A percentile compares a stretch with the other conserved stretches of the same genome.
These are phyloP conservation scores for Cirrhinus mrigala DNA, from an alignment of 2,797 vertebrate genomes.

Conservation along the genomic window DNA sequence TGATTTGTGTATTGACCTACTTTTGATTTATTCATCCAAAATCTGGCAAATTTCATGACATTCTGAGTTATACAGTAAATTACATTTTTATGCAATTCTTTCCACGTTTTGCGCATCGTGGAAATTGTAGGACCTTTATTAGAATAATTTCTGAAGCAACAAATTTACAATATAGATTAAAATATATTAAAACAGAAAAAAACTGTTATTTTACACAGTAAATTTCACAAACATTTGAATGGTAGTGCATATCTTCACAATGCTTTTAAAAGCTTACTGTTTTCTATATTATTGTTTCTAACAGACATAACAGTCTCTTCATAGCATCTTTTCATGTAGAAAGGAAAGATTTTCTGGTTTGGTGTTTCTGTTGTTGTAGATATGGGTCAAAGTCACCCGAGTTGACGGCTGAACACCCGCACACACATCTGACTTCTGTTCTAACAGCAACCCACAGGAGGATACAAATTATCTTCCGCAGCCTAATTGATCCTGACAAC, in stretches of 20 bases:
- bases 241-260: neutral
- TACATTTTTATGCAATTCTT: too few relatives aligned
- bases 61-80: too few relatives aligned
- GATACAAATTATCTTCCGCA: conserved; percentile 70
- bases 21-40: too few relatives aligned
- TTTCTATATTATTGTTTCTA: neutral
- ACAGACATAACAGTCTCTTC: neutral
- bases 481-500: conserved; percentile 76
- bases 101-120: too few relatives aligned
- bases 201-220: neutral
- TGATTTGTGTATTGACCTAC: too few relatives aligned
- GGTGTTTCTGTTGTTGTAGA: conserved; percentile 19
- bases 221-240: neutral
- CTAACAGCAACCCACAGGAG: conserved; percentile 69
- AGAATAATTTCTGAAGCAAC: neutral
- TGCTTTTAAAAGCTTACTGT: neutral
- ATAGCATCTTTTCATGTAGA: neutral
- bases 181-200: neutral
- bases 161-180: neutral
- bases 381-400: conserved; percentile 27
- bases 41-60: too few relatives aligned
- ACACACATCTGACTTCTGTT: conserved; percentile 57
- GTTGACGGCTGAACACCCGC: conserved; percentile 58
- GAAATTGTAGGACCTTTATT: too few relatives aligned
- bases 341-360: conserved; percentile 5